phyloP scores from a whole-genome alignment of 2,888 invertebrate species.

The Tetragonisca angustula region DNA sequence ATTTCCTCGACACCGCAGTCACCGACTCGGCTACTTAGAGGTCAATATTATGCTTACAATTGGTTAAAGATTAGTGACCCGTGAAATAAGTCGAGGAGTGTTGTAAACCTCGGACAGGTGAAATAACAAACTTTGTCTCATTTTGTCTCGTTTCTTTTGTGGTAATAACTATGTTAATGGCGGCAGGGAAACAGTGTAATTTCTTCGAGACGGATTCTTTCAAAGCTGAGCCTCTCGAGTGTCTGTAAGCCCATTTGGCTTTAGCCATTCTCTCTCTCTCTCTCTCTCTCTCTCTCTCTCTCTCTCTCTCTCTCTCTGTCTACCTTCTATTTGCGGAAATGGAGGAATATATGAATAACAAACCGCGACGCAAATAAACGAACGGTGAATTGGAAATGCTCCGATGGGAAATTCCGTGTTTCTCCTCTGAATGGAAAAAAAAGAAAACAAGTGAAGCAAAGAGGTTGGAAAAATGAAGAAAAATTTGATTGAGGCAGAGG shows the following conservation, averaged over 20 bases:
- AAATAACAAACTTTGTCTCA: no score
- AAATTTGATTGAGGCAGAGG: no score
- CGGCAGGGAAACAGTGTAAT: not conserved
- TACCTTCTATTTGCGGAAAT: not conserved
- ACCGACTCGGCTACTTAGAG: no score
- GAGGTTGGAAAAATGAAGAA: no score
- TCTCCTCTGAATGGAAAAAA: no score
- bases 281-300: not conserved
- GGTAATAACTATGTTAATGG: conserved; percentile 17
- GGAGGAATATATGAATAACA: conserved; percentile 39
- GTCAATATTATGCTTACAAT: no score
- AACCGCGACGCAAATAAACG: not conserved
- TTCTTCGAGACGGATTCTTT: conserved; percentile 1
- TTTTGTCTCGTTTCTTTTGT: no score
- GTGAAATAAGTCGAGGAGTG: no score
- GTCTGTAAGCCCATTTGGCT: not conserved
- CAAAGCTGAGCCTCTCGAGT: not conserved
- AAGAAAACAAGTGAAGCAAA: no score
- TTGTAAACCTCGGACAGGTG: no score
- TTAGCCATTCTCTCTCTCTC: not conserved
- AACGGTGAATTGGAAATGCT: not conserved
- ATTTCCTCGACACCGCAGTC: no score
- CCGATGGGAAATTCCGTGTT: not conserved
- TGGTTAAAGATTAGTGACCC: no score
- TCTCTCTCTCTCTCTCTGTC: not conserved